phyloP scores from a whole-genome alignment of 2,888 invertebrate genomes.

The Hyposoter dolosus region DNA sequence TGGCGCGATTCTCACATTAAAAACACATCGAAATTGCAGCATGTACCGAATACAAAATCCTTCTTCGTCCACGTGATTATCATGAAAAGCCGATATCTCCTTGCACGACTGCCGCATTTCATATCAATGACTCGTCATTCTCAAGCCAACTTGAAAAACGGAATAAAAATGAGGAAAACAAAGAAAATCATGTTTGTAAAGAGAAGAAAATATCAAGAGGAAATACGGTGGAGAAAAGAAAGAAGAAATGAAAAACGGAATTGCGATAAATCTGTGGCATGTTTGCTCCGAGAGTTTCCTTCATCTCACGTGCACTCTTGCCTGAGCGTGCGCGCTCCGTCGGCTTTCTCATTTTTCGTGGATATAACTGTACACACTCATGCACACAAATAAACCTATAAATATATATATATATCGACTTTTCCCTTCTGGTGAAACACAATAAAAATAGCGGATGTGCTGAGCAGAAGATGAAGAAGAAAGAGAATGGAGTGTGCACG shows the following conservation, averaged over 20 bases:
- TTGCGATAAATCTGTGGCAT: constrained; percentile 63
- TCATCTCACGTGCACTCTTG: constrained; percentile 24
- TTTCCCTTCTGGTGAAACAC: constrained; percentile 31
- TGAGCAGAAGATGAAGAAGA: constrained; percentile 48
- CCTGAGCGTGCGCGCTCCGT: constrained; percentile 12
- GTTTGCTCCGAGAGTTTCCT: constrained; percentile 58
- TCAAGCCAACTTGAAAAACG: not conserved
- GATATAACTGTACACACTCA: not conserved
- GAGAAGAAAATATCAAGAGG: constrained; percentile 16
- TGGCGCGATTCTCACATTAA: not conserved
- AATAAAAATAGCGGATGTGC: constrained; percentile 50
- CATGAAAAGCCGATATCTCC: constrained; percentile 16
- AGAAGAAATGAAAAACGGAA: constrained; percentile 32
- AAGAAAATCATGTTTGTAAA: constrained; percentile 20
- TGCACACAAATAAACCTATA: not conserved
- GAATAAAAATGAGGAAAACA: not conserved
- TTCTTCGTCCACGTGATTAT: not conserved
- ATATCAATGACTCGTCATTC: not conserved
- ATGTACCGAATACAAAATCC: constrained; percentile 8
- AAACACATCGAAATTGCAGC: not conserved
- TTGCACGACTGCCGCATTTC: not conserved
- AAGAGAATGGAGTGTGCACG: constrained; percentile 2
- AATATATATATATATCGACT: not conserved
- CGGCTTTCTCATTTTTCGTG: constrained; percentile 32
- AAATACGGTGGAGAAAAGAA: not conserved